Conservation (phyloP, 1,140 invertebrate species). For the Pomacea maculata region DNA sequence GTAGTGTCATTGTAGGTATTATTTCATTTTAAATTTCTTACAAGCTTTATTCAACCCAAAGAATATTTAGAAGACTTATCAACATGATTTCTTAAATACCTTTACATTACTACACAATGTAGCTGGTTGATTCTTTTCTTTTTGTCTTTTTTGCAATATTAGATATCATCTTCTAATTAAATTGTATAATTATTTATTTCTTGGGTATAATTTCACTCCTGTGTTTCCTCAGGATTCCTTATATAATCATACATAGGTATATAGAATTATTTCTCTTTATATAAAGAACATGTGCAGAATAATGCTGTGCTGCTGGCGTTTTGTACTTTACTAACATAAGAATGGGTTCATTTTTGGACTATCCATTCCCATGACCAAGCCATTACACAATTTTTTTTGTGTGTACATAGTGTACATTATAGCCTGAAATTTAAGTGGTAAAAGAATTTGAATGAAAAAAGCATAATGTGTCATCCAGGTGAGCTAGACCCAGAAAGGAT, state of each 20-base stretch:
- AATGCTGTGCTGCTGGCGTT: not conserved
- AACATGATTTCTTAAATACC: not conserved
- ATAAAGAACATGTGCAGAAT: too few species aligned
- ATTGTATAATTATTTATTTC: too few species aligned
- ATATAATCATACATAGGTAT: too few species aligned
- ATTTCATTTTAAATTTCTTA: conserved; percentile 3
- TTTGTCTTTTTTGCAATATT: conserved; percentile 3
- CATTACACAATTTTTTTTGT: not conserved
- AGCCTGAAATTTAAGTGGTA: not conserved
- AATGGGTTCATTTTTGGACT: not conserved
- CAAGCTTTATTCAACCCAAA: not conserved
- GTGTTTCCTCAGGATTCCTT: too few species aligned
- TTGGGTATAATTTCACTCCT: too few species aligned
- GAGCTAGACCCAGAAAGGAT: conserved; percentile 84
- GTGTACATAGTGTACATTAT: not conserved
- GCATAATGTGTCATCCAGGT: conserved; percentile 65
- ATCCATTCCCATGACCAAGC: not conserved
- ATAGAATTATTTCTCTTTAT: too few species aligned
- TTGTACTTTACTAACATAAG: not conserved
- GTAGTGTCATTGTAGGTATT: not conserved
- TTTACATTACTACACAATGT: not conserved
- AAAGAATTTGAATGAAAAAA: not conserved
- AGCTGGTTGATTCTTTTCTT: not conserved
- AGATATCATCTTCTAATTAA: too few species aligned
- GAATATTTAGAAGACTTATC: not conserved